Percentiles rank a stretch among this genome's conserved stretches.
phyloP scores from a whole-genome alignment of 1,140 invertebrate genomes.

The Solen grandis region DNA sequence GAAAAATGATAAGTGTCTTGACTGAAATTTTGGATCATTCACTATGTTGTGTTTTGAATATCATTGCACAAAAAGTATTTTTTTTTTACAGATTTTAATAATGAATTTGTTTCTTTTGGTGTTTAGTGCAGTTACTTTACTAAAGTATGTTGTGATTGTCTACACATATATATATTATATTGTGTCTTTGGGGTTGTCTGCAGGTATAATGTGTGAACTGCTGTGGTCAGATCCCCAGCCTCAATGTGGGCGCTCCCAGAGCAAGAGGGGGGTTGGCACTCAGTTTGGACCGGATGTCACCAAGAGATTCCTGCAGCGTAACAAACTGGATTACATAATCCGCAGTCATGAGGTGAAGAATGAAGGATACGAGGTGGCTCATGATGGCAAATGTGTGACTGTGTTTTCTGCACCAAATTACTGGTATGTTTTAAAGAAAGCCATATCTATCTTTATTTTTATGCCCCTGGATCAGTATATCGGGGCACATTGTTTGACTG shows the following conservation, averaged over 20 bases:
- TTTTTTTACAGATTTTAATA: too few relatives aligned
- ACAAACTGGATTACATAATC: conserved; percentile 96
- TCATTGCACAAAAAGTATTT: too few relatives aligned
- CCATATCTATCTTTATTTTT: neutral
- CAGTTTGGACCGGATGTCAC: conserved; percentile 99
- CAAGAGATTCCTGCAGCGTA: conserved; percentile 89
- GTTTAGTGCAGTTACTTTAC: too few relatives aligned
- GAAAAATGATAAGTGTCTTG: too few relatives aligned
- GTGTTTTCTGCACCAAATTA: conserved; percentile 97
- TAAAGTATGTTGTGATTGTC: too few relatives aligned
- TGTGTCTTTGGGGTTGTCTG: too few relatives aligned
- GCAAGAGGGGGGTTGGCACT: conserved; percentile 98
- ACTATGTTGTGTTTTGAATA: too few relatives aligned
- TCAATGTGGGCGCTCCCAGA: conserved; percentile 91
- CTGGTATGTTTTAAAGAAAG: conserved; percentile 88
- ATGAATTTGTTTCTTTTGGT: too few relatives aligned
- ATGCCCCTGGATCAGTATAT: too few relatives aligned
- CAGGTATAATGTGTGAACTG: conserved; percentile 96
- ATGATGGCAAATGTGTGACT: conserved; percentile 87
- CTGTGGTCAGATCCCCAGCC: conserved; percentile 99
- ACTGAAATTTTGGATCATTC: too few relatives aligned
- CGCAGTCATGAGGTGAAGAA: conserved; percentile 99
- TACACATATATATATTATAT: too few relatives aligned
- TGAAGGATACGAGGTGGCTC: conserved; percentile 96
- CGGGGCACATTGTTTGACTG: too few relatives aligned